Evolutionary conservation across 2,797 vertebrate genomes (phyloP), one percentile per base, ranked within the genome.

Genomic region (Falco peregrinus): DNA sequence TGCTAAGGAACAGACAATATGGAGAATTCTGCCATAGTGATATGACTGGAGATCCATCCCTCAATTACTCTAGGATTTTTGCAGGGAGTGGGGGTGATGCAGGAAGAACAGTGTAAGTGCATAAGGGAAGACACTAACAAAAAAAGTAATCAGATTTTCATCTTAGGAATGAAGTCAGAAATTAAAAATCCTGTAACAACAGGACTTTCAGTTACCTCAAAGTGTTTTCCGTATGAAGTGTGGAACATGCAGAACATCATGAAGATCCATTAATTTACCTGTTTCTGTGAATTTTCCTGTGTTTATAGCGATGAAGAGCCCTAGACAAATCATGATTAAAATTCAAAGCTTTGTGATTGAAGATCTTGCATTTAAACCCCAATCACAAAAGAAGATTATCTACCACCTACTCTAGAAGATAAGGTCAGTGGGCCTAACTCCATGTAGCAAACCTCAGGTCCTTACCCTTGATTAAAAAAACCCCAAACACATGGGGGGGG

Each of bases 61-160:
- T 12, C 12, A 33, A 43, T 5, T 45, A 73, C 35, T 69, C 37
- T 1, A 6, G 64, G 45, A 41, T 31, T 82, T 6, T 48, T 50
- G 70, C 13, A 6, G 3, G 9, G 22, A 16, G 5, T 11, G 5
- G 33, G 37, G 47, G 16, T 18, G 33, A 26, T 53, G n/a, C 20
- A 57, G 57, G 20, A 76, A 33, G 29, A 74, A 53, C 11, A 6
- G 28, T 5, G 9, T 35, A 57, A 70, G 10, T 11, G 6, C 16
- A 10, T 8, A 43, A 48, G 3, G 10, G 37, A 86, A 84, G 22
- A 31, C 8, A 19, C 3, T 7, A 24, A 28, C 63, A 10, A n/a
- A 2, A 15, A 24, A 25, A 70, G 9, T 31, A 2, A 15, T 0
- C 0, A 37, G 1, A 26, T 21, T 64, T 82, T 81, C 20, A 64